Percentiles rank a stretch among this genome's conserved stretches.
These are phyloP conservation scores for Pseudobourletiella spinata DNA, from an alignment of 1,140 invertebrate genomes.

Conservation along the genomic window DNA sequence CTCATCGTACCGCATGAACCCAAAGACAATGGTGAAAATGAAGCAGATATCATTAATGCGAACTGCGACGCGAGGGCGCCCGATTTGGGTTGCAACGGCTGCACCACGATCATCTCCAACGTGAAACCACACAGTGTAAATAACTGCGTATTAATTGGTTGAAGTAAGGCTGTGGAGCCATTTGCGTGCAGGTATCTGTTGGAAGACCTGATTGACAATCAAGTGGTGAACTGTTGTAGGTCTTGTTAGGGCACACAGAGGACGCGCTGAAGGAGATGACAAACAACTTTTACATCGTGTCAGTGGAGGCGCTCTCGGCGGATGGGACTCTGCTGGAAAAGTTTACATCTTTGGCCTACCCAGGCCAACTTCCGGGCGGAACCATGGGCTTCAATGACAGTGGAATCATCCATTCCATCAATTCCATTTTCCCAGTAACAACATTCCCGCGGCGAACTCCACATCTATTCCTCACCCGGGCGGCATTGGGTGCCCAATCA, in stretches of 20 bases:
- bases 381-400: background rate
- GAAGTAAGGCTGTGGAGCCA: no score
- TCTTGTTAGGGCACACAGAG: conserved; percentile 68
- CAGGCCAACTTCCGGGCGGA: background rate
- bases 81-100: background rate
- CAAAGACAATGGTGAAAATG: background rate
- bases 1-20: background rate
- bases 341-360: background rate
- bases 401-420: background rate
- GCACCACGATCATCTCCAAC: background rate
- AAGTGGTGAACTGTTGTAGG: no score
- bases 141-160: no score
- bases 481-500: background rate
- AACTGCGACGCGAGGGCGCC: background rate
- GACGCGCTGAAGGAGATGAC: conserved; percentile 63
- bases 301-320: conserved; percentile 59
- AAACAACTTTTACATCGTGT: conserved; percentile 74
- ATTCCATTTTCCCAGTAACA: background rate
- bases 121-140: no score
- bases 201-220: no score
- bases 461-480: background rate
- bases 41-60: background rate
- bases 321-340: conserved; percentile 56
- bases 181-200: no score
- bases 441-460: background rate